A percentile compares a stretch with the other conserved stretches of the same genome.
These are phyloP conservation scores for Rapana venosa DNA, from an alignment of 2,888 invertebrate species.

Conservation along the genomic window DNA sequence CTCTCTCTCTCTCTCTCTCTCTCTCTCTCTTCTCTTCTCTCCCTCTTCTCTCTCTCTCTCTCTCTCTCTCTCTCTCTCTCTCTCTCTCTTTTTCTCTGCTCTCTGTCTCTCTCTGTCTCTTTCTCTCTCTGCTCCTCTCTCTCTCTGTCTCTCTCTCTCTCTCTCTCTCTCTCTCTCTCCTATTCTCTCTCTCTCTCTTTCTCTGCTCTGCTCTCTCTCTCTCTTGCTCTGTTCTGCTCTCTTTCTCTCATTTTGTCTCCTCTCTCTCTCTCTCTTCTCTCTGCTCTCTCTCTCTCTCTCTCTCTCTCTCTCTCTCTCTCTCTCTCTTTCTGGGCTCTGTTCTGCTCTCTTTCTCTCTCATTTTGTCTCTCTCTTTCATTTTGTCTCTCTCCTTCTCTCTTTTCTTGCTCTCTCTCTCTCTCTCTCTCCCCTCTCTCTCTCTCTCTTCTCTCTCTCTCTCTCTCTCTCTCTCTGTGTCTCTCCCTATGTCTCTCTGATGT, in stretches of 20 bases:
- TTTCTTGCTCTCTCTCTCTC: not conserved
- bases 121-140: not conserved
- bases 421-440: not conserved
- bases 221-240: too few species aligned
- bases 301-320: too few species aligned
- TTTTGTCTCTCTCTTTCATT: not conserved
- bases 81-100: not conserved
- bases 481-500: not conserved
- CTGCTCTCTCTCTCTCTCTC: too few species aligned
- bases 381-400: not conserved
- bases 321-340: not conserved
- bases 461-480: not conserved
- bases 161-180: not conserved
- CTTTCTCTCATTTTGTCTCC: too few species aligned
- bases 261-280: too few species aligned
- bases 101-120: too few species aligned
- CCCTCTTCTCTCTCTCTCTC: not conserved
- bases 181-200: slow-evolving; percentile 6
- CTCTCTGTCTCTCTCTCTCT: slow-evolving; percentile 3
- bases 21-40: not conserved
- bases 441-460: not conserved
- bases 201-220: too few species aligned
- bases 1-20: too few species aligned
- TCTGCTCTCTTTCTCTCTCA: not conserved
- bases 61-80: not conserved